Percentiles rank a stretch among this genome's conserved stretches.
Conservation (phyloP, 2,888 invertebrate species). For the Clanis bilineata region DNA sequence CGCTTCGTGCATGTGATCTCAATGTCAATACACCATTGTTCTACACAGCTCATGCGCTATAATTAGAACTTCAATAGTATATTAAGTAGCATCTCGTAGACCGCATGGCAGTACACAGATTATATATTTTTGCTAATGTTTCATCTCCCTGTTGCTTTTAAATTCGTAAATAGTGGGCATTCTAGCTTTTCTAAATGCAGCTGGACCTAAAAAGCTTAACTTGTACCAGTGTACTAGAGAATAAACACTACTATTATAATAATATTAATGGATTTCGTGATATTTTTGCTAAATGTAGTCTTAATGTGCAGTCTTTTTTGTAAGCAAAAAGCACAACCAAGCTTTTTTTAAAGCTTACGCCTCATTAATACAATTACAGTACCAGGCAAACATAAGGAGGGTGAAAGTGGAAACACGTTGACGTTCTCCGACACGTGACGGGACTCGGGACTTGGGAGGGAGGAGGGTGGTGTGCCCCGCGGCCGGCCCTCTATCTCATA, state of each 20-base stretch:
- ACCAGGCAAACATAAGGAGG: not conserved
- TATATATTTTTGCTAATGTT: no score
- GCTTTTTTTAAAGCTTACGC: not conserved
- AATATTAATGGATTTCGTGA: no score
- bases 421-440: not conserved
- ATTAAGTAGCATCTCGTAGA: not conserved
- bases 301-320: no score
- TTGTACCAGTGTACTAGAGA: no score
- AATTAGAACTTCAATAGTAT: not conserved
- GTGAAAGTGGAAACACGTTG: not conserved
- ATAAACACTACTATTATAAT: no score
- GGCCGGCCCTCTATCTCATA: not conserved
- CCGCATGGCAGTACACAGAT: not conserved
- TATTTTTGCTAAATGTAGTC: no score
- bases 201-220: no score
- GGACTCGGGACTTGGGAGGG: not conserved
- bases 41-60: not conserved
- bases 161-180: no score
- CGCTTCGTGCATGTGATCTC: constrained; percentile 2
- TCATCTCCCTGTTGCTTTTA: no score
- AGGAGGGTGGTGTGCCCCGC: not conserved
- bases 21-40: not conserved
- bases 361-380: constrained; percentile 1
- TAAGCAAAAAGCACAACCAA: not conserved
- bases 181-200: no score